Conservation (phyloP, 2,113 vertebrate species). For the Plotosus lineatus region DNA sequence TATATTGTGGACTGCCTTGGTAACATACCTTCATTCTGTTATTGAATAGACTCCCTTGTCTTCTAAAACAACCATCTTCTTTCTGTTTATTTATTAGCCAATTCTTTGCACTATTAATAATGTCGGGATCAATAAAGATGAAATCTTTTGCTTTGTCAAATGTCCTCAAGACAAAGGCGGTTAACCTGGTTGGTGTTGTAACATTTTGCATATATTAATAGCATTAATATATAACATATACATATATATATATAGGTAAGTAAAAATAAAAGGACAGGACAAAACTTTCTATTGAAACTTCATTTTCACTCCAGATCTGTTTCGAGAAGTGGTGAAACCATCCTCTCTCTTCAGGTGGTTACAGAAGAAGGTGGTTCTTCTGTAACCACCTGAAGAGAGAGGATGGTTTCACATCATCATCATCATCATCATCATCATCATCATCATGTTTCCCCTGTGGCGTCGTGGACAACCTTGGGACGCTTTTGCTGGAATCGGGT, state of each 20-base stretch:
- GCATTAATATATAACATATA: background rate
- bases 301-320: too few relatives aligned
- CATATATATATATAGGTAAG: background rate
- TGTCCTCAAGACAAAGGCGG: conserved; percentile 73
- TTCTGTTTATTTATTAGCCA: conserved; percentile 73
- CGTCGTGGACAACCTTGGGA: too few relatives aligned
- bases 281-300: too few relatives aligned
- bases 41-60: conserved; percentile 73
- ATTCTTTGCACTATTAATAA: conserved; percentile 49
- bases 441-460: too few relatives aligned
- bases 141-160: conserved; percentile 63
- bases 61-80: conserved; percentile 72
- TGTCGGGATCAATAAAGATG: conserved; percentile 66
- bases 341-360: too few relatives aligned
- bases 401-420: too few relatives aligned
- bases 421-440: too few relatives aligned
- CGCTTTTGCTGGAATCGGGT: too few relatives aligned
- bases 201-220: background rate
- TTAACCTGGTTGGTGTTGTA: conserved; percentile 71
- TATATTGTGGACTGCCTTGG: background rate
- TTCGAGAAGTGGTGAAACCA: too few relatives aligned
- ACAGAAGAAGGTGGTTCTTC: too few relatives aligned
- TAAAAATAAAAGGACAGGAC: too few relatives aligned
- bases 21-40: conserved; percentile 75
- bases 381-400: too few relatives aligned